Evolutionary conservation across 2,113 vertebrate genomes (phyloP).

Genomic region (Semicossyphus pulcher): DNA sequence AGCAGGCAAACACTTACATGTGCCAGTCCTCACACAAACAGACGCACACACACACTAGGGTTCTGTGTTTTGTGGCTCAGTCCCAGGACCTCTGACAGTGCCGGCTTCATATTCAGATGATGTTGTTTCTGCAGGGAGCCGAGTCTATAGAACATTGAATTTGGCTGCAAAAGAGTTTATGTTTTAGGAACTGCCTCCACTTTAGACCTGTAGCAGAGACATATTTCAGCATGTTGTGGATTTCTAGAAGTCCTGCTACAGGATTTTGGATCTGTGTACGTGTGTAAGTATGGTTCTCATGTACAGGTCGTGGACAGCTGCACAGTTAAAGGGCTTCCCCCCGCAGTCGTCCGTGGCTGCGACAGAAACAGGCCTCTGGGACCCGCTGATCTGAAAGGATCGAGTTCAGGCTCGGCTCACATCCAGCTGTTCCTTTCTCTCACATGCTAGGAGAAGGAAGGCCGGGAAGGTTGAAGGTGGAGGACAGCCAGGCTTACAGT

Average conservation of each 20-base stretch:
- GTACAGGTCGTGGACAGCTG: conserved; percentile 70
- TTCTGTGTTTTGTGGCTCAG: conserved; percentile 51
- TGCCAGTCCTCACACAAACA: conserved; percentile 31
- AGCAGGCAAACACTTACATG: conserved; percentile 47
- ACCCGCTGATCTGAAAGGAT: conserved; percentile 69
- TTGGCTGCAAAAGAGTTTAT: conserved; percentile 23
- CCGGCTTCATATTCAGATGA: conserved; percentile 57
- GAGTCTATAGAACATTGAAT: conserved; percentile 13
- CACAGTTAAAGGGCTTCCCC: conserved; percentile 51
- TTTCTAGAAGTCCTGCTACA: conserved; percentile 24
- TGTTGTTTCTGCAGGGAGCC: conserved; percentile 34
- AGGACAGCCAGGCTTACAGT: not conserved
- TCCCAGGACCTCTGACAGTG: conserved; percentile 56
- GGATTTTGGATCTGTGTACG: conserved; percentile 24
- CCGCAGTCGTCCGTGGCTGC: conserved; percentile 28
- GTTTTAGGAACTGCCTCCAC: conserved; percentile 10
- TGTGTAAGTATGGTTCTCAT: conserved; percentile 3
- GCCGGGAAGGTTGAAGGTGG: conserved; percentile 21
- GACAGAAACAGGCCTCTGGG: conserved; percentile 68
- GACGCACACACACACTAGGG: conserved; percentile 26
- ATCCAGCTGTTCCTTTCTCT: conserved; percentile 82
- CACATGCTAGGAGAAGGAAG: conserved; percentile 44
- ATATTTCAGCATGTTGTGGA: conserved; percentile 25
- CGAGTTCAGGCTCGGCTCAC: conserved; percentile 65
- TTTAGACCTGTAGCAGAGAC: conserved; percentile 2